A percentile compares a stretch with the other conserved stretches of the same genome.
These are phyloP conservation scores for Hydractinia symbiolongicarpus DNA, from an alignment of 30 jellyfish, hydroid and myxozoan genomes.

Conservation along the genomic window DNA sequence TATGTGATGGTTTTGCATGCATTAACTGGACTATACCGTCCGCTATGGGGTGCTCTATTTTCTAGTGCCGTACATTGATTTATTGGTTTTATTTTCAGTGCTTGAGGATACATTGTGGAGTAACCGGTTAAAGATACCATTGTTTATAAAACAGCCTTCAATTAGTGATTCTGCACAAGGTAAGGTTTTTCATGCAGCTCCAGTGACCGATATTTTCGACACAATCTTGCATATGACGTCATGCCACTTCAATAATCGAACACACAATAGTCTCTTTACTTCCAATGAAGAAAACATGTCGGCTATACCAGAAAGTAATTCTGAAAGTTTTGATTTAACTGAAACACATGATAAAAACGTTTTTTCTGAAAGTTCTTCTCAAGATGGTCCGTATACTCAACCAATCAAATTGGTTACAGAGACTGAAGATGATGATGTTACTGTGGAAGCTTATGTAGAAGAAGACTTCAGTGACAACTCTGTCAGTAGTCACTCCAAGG, in stretches of 20 bases:
- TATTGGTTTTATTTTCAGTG: slow-evolving; percentile 8
- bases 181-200: slow-evolving; percentile 10
- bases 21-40: too few relatives aligned
- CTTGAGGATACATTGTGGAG: not conserved
- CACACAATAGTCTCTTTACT: too few relatives aligned
- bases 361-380: not conserved
- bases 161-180: not conserved
- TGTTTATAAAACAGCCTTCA: slow-evolving; percentile 10
- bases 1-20: too few relatives aligned
- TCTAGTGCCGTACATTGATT: not conserved
- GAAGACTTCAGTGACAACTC: not conserved
- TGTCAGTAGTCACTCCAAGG: too few relatives aligned
- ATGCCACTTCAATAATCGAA: not conserved
- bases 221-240: slow-evolving; percentile 6
- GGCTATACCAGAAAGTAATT: too few relatives aligned
- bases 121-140: slow-evolving; percentile 13
- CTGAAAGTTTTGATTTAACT: not conserved
- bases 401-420: not conserved
- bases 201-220: slow-evolving; percentile 20
- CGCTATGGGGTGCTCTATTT: not conserved
- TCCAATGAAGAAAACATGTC: too few relatives aligned
- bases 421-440: not conserved
- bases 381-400: not conserved
- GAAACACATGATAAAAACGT: not conserved
- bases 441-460: not conserved